Percentiles rank a stretch among this genome's conserved stretches.
Conservation (phyloP, 2,888 invertebrate species). For the Copidosoma aretas region DNA sequence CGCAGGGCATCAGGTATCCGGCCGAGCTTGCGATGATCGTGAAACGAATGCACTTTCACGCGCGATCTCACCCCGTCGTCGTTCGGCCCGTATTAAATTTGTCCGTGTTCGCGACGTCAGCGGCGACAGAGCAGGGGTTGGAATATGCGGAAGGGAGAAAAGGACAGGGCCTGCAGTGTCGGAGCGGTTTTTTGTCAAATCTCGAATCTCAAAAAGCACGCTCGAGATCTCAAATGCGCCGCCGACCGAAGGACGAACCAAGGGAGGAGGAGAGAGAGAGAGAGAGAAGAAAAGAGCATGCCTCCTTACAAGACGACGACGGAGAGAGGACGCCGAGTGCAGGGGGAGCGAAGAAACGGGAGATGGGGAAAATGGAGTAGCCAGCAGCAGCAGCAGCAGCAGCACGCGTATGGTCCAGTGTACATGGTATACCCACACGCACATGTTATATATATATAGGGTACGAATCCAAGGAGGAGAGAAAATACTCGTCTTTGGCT, state of each 20-base stretch:
- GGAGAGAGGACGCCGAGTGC: slow-evolving; percentile 17
- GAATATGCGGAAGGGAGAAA: neutral
- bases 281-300: neutral
- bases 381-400: slow-evolving; percentile 41
- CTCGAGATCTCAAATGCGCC: slow-evolving; percentile 25
- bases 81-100: no score
- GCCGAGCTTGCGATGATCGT: no score
- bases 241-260: slow-evolving; percentile 20
- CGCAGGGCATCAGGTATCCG: no score
- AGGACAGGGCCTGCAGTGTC: slow-evolving; percentile 17
- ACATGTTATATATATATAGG: neutral
- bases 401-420: slow-evolving; percentile 10
- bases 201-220: slow-evolving; percentile 31
- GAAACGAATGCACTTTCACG: no score
- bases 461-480: slow-evolving; percentile 12
- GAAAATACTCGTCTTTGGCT: slow-evolving; percentile 44
- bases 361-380: slow-evolving; percentile 7
- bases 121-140: no score
- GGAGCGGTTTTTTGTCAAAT: slow-evolving; percentile 33
- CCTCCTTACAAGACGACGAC: slow-evolving; percentile 15
- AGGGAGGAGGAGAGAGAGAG: slow-evolving; percentile 20
- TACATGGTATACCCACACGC: no score
- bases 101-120: no score
- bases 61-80: no score
- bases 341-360: slow-evolving; percentile 7